Evolutionary conservation across 2,113 vertebrate genomes (phyloP).

Genomic region (Sciurus niger): DNA sequence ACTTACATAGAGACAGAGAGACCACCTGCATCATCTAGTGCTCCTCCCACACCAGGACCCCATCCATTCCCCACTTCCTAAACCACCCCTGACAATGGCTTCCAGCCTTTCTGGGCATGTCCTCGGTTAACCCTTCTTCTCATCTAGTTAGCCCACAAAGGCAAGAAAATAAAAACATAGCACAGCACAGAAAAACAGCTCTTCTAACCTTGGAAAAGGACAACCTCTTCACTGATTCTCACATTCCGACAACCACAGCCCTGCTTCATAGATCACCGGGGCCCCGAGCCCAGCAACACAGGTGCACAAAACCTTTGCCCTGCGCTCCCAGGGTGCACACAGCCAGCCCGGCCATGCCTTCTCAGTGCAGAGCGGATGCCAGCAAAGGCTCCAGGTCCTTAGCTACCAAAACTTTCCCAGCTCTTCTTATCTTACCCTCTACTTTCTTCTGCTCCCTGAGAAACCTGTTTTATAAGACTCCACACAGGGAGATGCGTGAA

Average conservation of each 20-base stretch:
- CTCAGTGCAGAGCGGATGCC: not conserved
- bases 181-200: too few species aligned
- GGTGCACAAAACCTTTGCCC: not conserved
- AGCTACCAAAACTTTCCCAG: not conserved
- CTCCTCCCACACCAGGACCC: not conserved
- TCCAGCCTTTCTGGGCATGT: rapidly evolving
- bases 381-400: not conserved
- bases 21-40: not conserved
- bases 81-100: too few species aligned
- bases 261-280: rapidly evolving
- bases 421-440: too few species aligned
- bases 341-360: not conserved
- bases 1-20: not conserved
- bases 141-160: not conserved
- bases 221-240: not conserved
- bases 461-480: not conserved
- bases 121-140: not conserved
- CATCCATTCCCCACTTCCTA: not conserved
- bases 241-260: not conserved
- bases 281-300: not conserved
- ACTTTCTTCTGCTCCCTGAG: not conserved
- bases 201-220: not conserved
- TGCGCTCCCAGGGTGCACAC: too few species aligned
- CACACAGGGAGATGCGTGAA: rapidly evolving
- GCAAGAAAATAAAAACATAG: not conserved